A percentile compares a stretch with the other conserved stretches of the same genome.
Evolutionary conservation across 2,888 invertebrate genomes (phyloP).

Genomic region (Hedychridium roseum): DNA sequence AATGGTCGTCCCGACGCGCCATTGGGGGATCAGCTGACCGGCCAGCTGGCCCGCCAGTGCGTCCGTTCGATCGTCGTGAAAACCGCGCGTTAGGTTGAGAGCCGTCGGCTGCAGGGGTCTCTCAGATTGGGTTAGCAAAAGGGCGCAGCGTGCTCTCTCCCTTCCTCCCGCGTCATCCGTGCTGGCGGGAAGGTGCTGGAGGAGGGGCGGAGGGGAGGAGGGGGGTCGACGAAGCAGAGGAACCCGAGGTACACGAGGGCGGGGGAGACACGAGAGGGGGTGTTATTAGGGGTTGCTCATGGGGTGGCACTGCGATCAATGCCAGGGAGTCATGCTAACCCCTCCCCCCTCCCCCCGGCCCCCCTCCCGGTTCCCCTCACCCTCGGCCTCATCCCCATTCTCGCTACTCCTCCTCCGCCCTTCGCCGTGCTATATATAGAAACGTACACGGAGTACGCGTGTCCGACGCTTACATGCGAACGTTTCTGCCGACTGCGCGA

Average conservation of each 20-base stretch:
- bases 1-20: constrained; percentile 35
- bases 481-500: no score
- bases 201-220: constrained; percentile 14
- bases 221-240: constrained; percentile 20
- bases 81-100: no score
- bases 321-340: constrained; percentile 60
- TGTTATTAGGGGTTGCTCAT: constrained; percentile 63
- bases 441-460: no score
- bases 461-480: no score
- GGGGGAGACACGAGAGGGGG: constrained; percentile 17
- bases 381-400: no score
- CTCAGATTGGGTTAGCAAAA: constrained; percentile 52
- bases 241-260: constrained; percentile 8
- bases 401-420: no score
- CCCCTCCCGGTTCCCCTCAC: no score
- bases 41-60: constrained; percentile 52
- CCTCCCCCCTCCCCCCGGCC: constrained; percentile 32
- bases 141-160: no score
- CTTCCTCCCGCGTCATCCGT: no score
- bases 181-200: no score
- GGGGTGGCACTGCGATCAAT: constrained; percentile 62
- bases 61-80: no score
- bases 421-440: no score
- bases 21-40: constrained; percentile 49
- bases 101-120: constrained; percentile 41